Conservation (phyloP, 2,888 invertebrate species). For the Pristionchus japonicus region DNA sequence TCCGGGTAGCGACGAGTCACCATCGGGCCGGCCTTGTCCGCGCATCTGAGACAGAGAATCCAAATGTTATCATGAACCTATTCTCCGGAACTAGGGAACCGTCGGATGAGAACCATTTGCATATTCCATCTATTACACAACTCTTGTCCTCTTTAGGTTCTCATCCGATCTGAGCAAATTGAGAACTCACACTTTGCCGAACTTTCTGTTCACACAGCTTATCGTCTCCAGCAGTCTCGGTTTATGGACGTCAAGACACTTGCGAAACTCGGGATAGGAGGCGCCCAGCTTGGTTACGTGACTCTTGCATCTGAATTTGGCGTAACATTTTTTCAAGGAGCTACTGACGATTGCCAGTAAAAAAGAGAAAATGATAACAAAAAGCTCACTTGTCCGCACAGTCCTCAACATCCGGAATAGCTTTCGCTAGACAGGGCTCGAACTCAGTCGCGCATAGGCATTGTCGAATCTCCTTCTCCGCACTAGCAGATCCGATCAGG, state of each 20-base stretch:
- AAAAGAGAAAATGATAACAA: too few species aligned
- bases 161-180: too few species aligned
- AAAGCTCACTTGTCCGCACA: neutral
- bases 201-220: neutral
- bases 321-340: too few species aligned
- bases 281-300: slow-evolving; percentile 30
- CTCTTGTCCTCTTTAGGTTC: too few species aligned
- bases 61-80: too few species aligned
- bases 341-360: too few species aligned
- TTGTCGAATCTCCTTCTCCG: neutral
- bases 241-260: slow-evolving; percentile 13
- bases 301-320: slow-evolving; percentile 7
- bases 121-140: too few species aligned
- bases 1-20: slow-evolving; percentile 35
- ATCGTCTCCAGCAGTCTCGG: neutral
- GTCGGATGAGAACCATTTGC: too few species aligned
- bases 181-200: neutral
- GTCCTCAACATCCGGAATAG: neutral
- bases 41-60: slow-evolving; percentile 45
- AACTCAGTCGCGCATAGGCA: neutral
- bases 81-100: too few species aligned
- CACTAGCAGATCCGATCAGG: neutral
- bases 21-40: neutral
- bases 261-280: neutral
- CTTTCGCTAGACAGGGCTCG: neutral